Base-by-base conservation (phyloP, 2,888 invertebrate genomes). In the Drosophila anceps region DNA sequence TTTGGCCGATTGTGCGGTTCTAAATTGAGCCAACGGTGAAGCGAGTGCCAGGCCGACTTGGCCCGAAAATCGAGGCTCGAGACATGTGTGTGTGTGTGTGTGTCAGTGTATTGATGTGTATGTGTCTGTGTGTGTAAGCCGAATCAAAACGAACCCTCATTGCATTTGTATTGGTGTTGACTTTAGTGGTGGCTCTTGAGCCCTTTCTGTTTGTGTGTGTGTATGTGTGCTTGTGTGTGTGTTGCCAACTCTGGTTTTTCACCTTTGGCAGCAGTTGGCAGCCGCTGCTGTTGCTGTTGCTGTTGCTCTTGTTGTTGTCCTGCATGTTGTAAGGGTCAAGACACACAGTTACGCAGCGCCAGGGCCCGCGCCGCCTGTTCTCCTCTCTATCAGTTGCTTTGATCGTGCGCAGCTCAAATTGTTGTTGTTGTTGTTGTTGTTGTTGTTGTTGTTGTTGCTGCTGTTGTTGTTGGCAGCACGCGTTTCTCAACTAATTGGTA, bases 401-500 rank as follows among this genome's bases (percentile, higher is more conserved):
- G 84, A 89, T 85, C 85, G 82, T 86, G 87, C 76, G 79, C 77
- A 58, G 63, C 55, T 72, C 39, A 51, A 58, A 61, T 73, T 54
- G 58, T 57, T 69, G 51, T 43, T 69, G 66, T 27, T 66, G 39
- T 59, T 73, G 75, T 74, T 82, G 74, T 3, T 73, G 35, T 0
- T 53, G 58, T 8, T 67, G 69, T 13, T 67, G 64, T 24, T 76
- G n/a, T n/a, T n/a, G n/a, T n/a, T n/a, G n/a, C n/a, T 77, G 68
- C 54, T 82, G 64, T 73, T 75, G 76, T 77, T 79, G 82, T 85
- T 83, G 82, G 83, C 85, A 92, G 91, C 91, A 92, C 92, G 91
- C 91, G 92, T 86, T 91, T 81, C 81, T 71, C 79, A 84, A 90
- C 91, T 92, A 91, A 91, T 91, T 91, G 92, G 91, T 91, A 88